These are phyloP conservation scores for Mus pahari DNA, from an alignment of 2,113 vertebrate genomes.

Conservation along the genomic window DNA sequence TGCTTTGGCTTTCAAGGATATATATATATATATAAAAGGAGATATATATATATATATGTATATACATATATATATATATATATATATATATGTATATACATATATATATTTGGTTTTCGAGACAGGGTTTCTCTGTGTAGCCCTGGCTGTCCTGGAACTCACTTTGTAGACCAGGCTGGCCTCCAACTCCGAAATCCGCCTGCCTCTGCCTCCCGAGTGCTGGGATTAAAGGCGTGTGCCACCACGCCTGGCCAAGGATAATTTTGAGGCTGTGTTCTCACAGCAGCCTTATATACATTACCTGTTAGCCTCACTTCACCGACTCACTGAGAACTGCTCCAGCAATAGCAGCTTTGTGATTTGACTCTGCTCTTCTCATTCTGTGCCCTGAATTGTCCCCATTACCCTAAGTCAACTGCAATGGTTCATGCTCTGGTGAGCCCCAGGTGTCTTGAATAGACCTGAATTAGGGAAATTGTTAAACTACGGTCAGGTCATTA, in stretches of 20 bases:
- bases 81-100: too few relatives aligned
- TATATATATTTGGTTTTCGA: too few relatives aligned
- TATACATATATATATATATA: too few relatives aligned
- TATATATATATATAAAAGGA: too few relatives aligned
- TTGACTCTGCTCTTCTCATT: background rate
- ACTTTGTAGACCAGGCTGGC: too few relatives aligned
- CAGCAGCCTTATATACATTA: background rate
- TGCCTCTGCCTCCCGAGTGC: too few relatives aligned
- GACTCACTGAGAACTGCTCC: background rate
- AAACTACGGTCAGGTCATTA: slow-evolving; percentile 23
- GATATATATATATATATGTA: too few relatives aligned
- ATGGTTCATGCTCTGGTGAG: background rate
- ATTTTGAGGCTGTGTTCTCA: background rate
- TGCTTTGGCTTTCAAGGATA: background rate
- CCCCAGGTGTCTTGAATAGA: background rate
- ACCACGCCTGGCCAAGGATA: too few relatives aligned
- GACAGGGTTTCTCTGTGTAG: too few relatives aligned
- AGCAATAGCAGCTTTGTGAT: background rate
- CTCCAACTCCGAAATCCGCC: too few relatives aligned
- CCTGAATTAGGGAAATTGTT: background rate
- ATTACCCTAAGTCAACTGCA: background rate
- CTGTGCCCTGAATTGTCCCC: background rate
- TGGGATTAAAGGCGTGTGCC: too few relatives aligned
- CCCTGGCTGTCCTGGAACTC: too few relatives aligned
- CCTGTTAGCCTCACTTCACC: background rate